Conservation (phyloP, 53 echinoderm and acorn worm genomes). For the Antedon mediterranea region DNA sequence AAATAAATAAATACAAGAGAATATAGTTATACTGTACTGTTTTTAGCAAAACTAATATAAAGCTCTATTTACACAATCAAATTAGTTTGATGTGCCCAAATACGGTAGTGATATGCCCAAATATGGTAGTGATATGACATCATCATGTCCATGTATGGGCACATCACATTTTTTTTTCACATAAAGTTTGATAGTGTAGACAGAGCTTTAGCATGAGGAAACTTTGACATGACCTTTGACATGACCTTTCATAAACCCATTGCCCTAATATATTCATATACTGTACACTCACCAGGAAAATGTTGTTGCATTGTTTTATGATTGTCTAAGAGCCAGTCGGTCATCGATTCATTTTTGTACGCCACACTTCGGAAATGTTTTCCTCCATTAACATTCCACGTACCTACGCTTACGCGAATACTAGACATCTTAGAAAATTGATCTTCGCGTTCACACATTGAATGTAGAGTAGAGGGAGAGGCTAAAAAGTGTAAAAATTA, state of each 20-base stretch:
- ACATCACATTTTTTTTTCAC: too few relatives aligned
- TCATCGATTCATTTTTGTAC: slow-evolving; percentile 65
- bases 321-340: slow-evolving; percentile 88
- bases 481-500: slow-evolving; percentile 10
- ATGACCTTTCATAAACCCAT: too few relatives aligned
- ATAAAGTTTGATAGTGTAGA: too few relatives aligned
- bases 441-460: slow-evolving; percentile 51
- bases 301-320: slow-evolving; percentile 28
- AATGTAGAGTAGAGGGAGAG: slow-evolving; percentile 46
- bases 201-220: too few relatives aligned
- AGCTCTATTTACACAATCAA: too few relatives aligned
- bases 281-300: slow-evolving; percentile 31
- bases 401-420: slow-evolving; percentile 58
- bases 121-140: too few relatives aligned
- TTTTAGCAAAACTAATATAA: too few relatives aligned
- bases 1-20: neutral
- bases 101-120: too few relatives aligned
- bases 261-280: neutral
- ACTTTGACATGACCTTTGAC: neutral
- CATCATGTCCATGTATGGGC: too few relatives aligned
- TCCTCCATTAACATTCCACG: slow-evolving; percentile 77
- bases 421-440: slow-evolving; percentile 46
- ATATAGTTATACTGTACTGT: too few relatives aligned
- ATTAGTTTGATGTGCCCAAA: too few relatives aligned
- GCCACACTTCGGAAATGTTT: slow-evolving; percentile 65